These are phyloP conservation scores for Geococcyx californianus DNA, from an alignment of 2,113 vertebrate species.

Conservation along the genomic window DNA sequence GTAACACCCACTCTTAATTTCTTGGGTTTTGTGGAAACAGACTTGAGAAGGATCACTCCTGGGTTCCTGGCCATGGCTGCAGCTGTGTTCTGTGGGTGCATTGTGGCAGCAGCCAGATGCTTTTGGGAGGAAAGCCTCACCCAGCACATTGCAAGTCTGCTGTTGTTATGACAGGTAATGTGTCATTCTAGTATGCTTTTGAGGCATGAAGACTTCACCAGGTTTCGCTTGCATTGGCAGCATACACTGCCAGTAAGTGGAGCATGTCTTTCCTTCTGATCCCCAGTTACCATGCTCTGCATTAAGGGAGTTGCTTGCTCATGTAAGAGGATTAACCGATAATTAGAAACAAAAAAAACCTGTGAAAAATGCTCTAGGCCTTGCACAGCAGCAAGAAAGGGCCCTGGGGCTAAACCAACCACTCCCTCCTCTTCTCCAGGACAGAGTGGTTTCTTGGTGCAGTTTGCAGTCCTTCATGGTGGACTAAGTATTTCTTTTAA, in stretches of 20 bases:
- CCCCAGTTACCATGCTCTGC: neutral
- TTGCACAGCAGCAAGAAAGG: neutral
- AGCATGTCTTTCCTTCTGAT: neutral
- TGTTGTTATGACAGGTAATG: conserved; percentile 82
- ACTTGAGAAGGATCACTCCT: conserved; percentile 82
- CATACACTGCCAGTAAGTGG: neutral
- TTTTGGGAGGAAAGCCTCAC: conserved; percentile 89
- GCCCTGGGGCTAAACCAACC: neutral
- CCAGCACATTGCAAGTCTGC: conserved; percentile 83
- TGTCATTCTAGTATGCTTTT: neutral
- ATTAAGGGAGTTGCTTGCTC: neutral
- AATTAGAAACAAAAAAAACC: neutral
- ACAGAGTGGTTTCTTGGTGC: neutral
- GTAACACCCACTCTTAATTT: neutral
- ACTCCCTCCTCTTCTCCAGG: neutral
- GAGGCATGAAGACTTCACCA: neutral
- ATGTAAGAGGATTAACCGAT: neutral
- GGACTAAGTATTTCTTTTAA: neutral
- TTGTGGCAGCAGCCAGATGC: conserved; percentile 81
- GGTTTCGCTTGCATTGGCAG: neutral
- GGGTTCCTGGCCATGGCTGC: conserved; percentile 86
- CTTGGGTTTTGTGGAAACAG: conserved; percentile 54
- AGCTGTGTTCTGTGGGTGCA: conserved; percentile 82
- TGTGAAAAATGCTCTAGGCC: neutral
- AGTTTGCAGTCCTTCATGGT: neutral